Evolutionary conservation across 1,140 invertebrate species (phyloP).

Genomic region (Hydropsyche tenuis): DNA sequence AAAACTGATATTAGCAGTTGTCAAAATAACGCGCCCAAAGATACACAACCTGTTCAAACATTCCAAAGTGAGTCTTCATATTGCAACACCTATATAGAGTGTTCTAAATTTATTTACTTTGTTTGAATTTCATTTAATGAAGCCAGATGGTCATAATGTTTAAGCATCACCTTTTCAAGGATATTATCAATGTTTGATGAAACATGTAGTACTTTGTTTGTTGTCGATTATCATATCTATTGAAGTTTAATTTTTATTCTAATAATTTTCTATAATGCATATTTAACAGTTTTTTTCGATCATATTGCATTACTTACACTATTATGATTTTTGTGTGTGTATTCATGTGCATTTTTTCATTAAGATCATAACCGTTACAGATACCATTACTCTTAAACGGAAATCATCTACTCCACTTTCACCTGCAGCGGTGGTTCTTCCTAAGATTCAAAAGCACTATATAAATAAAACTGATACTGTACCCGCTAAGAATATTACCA

Average conservation of each 20-base stretch:
- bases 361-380: constrained; percentile 40
- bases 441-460: constrained; percentile 59
- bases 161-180: no score
- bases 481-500: constrained; percentile 17
- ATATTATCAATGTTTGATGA: no score
- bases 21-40: constrained; percentile 26
- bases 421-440: constrained; percentile 54
- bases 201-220: no score
- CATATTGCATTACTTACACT: background rate
- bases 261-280: no score
- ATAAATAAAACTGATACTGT: constrained; percentile 49
- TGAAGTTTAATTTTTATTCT: no score
- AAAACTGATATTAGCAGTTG: constrained; percentile 24
- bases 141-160: no score
- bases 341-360: constrained; percentile 17
- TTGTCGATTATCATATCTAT: no score
- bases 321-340: background rate
- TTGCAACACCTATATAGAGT: background rate
- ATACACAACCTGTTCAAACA: constrained; percentile 40
- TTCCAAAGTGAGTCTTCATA: constrained; percentile 42
- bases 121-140: background rate
- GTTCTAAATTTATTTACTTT: constrained; percentile 1
- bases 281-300: no score
- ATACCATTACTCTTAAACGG: constrained; percentile 52
- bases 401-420: constrained; percentile 55